Evolutionary conservation across 1,140 invertebrate species (phyloP), one percentile per base, ranked within the genome.

Genomic region (Thaumetopoea pityocampa): DNA sequence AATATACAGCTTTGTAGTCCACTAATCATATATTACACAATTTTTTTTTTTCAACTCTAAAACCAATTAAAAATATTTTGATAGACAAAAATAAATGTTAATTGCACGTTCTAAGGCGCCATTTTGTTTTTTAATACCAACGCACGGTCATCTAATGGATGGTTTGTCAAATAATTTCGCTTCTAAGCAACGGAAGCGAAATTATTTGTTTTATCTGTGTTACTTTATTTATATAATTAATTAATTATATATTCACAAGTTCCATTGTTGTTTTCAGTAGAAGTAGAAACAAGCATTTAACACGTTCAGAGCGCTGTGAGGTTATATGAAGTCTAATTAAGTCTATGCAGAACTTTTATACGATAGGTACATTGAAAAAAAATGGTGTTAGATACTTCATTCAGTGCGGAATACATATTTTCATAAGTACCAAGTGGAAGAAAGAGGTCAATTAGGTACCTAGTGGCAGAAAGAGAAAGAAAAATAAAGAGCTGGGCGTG

Each of bases 1-100:
- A 83, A 83, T 83, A 83, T 74, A 80, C 76, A 71, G 67, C 73
- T 82, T 67, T 70, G 67, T 57, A 67, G 54, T 54, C 43, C 45
- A 18, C 47, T 80, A 83, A 83, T 80, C 54, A 83, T 38, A 83
- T 60, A 70, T 57, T 69, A 76, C 65, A 72, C 46, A 68, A 79
- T 76, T 73, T n/a, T n/a, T n/a, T n/a, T n/a, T n/a, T 78, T 71
- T 58, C 65, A 66, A 69, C 70, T 61, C 66, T 63, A 65, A 67
- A 73, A 69, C 59, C 73, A 77, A 83, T 80, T 83, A 80, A 80
- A 78, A 77, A 80, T 69, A 80, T 80, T 83, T 83, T 80, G 71
- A 83, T 83, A 77, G 76, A 77, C 68, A 79, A 79, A 79, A 76
- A 65, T 65, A 65, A 65, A 65, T 66, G 68, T 33, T 67, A 77